Evolutionary conservation across 30 jellyfish, hydroid and myxozoan genomes (phyloP), one percentile per base, ranked within the genome.

Genomic region (Rhopilema esculentum): DNA sequence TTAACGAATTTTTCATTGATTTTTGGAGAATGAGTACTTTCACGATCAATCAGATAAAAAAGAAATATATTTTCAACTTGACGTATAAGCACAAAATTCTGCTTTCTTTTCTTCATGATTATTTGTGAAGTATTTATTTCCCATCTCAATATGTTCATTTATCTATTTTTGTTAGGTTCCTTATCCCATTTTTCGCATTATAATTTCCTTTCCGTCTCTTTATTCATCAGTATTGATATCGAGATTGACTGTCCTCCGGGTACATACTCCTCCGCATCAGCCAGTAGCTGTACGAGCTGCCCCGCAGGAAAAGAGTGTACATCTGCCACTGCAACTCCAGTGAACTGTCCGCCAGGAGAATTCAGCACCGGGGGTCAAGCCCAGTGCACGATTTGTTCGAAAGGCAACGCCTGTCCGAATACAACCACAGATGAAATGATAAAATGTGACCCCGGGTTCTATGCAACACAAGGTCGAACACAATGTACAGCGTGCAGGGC

Each of bases 251-350:
- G 97, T 40, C 77, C 93, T 0, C 92, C 87, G 30, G 97, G 97
- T 18, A 70, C 88, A 16, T 79, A 69, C 74, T 91, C 95, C 32
- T 18, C 28, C 24, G 88, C 91, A 21, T 72, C 86, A 20, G 97
- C 97, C 51, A 22, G 88, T 22, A 48, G 21, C 27, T 94, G 99
- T 62, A 78, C 88, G 4, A 21, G 68, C 0, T 94, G 99, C 86
- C 99, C 99, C 0, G 93, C 99, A 4, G 99, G 99, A 17, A 66
- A 49, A 61, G 95, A 94, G 80, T 94, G 99, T 73, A 78, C 93
- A n/a, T 52, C 91, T 40, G 91, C 89, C 1, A 80, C 87, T 0
- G 63, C 88, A 18, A 49, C 33, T 17, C 99, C 97, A 30, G 71
- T 69, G 1, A 77, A 91, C 31, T 94, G 99, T 75, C 83, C 69